A percentile compares a stretch with the other conserved stretches of the same genome.
phyloP scores from a whole-genome alignment of 2,113 vertebrate genomes.

The human (Homo sapiens) region GRCh38 chr1:118066501-118067000 shows the following conservation, averaged over 20 bases:
- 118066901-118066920: slow-evolving; percentile 74
- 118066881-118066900: slow-evolving; percentile 88
- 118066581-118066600: neutral
- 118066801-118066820: slow-evolving; percentile 93
- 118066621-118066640: neutral
- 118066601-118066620: neutral
- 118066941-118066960: neutral
- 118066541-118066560: neutral
- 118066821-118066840: slow-evolving; percentile 89
- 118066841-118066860: slow-evolving; percentile 87
- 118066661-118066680: neutral
- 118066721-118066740: neutral
- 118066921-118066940: neutral
- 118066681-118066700: neutral
- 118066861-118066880: slow-evolving; percentile 90
- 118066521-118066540: neutral
- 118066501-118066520: neutral
- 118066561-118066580: neutral
- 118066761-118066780: slow-evolving; percentile 91
- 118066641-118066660: neutral
- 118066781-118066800: slow-evolving; percentile 83
- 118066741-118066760: slow-evolving; percentile 95
- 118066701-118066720: neutral
- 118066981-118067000: neutral
- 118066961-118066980: neutral